Percentiles rank a stretch among this genome's conserved stretches.
phyloP scores from a whole-genome alignment of 2,888 invertebrate species.

The Clostera curtula region DNA sequence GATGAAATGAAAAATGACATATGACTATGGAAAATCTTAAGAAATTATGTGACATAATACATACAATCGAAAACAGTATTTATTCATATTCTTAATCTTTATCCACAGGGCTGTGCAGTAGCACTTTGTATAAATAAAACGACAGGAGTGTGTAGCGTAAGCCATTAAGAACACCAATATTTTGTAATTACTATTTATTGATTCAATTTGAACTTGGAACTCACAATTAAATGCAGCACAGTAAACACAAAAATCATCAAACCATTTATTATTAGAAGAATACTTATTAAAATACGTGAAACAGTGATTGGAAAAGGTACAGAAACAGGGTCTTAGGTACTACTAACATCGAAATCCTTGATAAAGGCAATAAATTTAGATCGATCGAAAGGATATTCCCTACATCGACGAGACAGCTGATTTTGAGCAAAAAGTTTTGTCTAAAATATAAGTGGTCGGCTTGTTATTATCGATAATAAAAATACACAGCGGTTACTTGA shows the following conservation, averaged over 20 bases:
- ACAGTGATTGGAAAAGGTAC: slow-evolving; percentile 54
- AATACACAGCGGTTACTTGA: slow-evolving; percentile 64
- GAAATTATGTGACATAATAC: too few species aligned
- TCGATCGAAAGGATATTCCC: slow-evolving; percentile 38
- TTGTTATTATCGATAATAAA: slow-evolving; percentile 53
- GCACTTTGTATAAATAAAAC: not conserved
- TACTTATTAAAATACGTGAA: slow-evolving; percentile 62
- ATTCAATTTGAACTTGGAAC: slow-evolving; percentile 75
- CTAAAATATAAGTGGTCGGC: slow-evolving; percentile 66
- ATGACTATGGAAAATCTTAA: too few species aligned
- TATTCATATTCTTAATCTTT: too few species aligned
- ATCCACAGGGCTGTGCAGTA: too few species aligned
- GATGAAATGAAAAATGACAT: too few species aligned
- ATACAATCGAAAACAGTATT: too few species aligned
- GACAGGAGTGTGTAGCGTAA: slow-evolving; percentile 12
- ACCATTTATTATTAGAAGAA: slow-evolving; percentile 54
- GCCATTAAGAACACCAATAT: slow-evolving; percentile 61
- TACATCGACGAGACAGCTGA: slow-evolving; percentile 52
- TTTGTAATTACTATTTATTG: slow-evolving; percentile 72
- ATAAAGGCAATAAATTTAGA: slow-evolving; percentile 38
- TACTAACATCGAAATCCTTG: slow-evolving; percentile 57
- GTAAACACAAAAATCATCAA: slow-evolving; percentile 68
- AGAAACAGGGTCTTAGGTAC: slow-evolving; percentile 44
- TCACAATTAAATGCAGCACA: slow-evolving; percentile 74
- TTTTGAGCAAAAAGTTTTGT: slow-evolving; percentile 70